Evolutionary conservation across 2,888 invertebrate species (phyloP), one percentile per base, ranked within the genome.

Genomic region (Athalia circularis): DNA sequence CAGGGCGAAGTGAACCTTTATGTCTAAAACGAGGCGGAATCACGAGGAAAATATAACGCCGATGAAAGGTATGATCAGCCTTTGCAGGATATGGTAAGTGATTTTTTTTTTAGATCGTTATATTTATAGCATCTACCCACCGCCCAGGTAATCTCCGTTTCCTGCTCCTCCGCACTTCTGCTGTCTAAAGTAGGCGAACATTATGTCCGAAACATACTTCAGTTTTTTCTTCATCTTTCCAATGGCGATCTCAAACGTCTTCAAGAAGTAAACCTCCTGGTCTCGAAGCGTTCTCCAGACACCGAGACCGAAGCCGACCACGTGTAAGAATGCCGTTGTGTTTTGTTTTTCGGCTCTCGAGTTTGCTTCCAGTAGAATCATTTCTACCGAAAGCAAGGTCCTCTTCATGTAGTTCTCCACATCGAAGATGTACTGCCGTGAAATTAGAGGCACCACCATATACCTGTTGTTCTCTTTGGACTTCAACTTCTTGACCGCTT

Each of bases 221-320:
- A 95, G 85, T 9, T 91, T 88, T 43, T 91, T 86, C 79, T 91
- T 86, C 79, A 92, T 85, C 54, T 91, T 92, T 7, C 91, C 91
- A 50, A 94, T 88, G 8, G 95, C 91, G 77, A 94, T 92, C n/a
- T 93, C 90, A 82, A 94, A 94, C 0, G 94, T 92, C 64, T 94
- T 91, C 4, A 94, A 87, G 83, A 94, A 95, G 59, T 94, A 92
- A 82, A 93, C 91, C 11, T 92, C 91, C 85, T 95, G 95, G 80
- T 94, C 94, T 0, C 88, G 84, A 0, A 93, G 92, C 57, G 93
- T 90, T 85, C 89, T 92, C 95, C 95, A 95, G 0, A 94, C 94
- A 0, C 85, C 90, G 82, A 91, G 83, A 84, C 94, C 94, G 64
- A 93, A 92, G 9, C 95, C 95, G 52, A 95, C 93, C 6, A 95